Conservation (phyloP, 1,140 invertebrate species). For the Drosophila ambigua region DNA sequence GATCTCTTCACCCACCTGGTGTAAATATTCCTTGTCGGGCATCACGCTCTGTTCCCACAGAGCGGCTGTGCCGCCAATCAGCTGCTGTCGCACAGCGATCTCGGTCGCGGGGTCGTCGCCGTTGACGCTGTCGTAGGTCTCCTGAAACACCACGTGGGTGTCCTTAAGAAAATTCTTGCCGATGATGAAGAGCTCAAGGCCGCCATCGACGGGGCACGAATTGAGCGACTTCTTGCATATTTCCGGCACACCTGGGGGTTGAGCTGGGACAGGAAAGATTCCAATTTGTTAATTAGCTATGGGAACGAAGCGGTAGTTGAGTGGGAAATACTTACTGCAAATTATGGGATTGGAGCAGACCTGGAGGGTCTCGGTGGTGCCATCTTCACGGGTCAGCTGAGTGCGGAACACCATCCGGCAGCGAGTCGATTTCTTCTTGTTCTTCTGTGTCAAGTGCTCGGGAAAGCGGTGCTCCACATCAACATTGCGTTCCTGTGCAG, state of each 20-base stretch:
- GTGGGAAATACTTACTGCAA: slow-evolving; percentile 93
- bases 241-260: slow-evolving; percentile 97
- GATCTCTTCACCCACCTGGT: slow-evolving; percentile 86
- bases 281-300: neutral
- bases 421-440: slow-evolving; percentile 96
- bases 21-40: slow-evolving; percentile 93
- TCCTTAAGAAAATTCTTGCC: slow-evolving; percentile 99
- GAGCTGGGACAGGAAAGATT: slow-evolving; percentile 92
- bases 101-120: slow-evolving; percentile 71
- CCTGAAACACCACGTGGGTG: slow-evolving; percentile 93
- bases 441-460: slow-evolving; percentile 88
- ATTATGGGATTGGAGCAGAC: slow-evolving; percentile 96
- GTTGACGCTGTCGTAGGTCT: slow-evolving; percentile 85
- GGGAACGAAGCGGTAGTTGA: neutral
- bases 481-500: slow-evolving; percentile 96
- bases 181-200: slow-evolving; percentile 96
- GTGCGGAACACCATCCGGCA: slow-evolving; percentile 98
- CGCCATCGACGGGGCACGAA: slow-evolving; percentile 91
- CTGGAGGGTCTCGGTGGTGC: slow-evolving; percentile 93
- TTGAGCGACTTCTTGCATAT: slow-evolving; percentile 96
- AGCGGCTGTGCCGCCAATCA: slow-evolving; percentile 77
- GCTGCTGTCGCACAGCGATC: slow-evolving; percentile 64
- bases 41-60: slow-evolving; percentile 91
- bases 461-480: slow-evolving; percentile 97
- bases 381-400: slow-evolving; percentile 89